Base-by-base conservation (phyloP, 92 coral and sea anemone species). In the Porites cylindrica region DNA sequence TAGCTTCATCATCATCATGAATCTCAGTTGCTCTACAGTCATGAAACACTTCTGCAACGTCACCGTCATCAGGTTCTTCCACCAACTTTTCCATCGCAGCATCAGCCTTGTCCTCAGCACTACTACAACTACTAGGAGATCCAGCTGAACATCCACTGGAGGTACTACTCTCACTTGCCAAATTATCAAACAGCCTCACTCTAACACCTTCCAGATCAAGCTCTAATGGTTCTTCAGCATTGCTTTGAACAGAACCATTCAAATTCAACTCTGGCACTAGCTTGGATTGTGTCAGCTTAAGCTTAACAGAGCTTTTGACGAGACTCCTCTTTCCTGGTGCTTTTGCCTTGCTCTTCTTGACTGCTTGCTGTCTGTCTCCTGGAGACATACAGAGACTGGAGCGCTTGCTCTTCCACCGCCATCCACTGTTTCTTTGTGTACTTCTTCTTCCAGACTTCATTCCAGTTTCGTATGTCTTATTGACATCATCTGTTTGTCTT, bases 301-400 rank as follows among this genome's bases (percentile, higher is more conserved):
- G 53, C 79, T 87, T 90, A 4, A 94, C 91, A 20, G 98, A 94
- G 64, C 98, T 94, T 74, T 94, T 94, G 23, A 92, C 88, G 13
- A 92, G 65, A 47, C 94, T 85, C 87, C 61, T 74, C 54, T 50
- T 83, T 9, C 80, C 70, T 7, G 53, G 72, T 72, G 61, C 10
- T 56, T 74, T 82, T 72, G 79, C 60, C 63, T 82, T 83, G 70
- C 65, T 72, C 74, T 47, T 61, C n/a, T 73, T 72, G 50, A 83
- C 16, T 8, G 87, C 73, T 26, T 60, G 74, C 9, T 72, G 63
- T 51, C 69, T 75, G 29, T 64, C 64, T 20, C 60, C 72, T 9
- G 87, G 80, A 75, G 87, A 83, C 59, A 74, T 18, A 19, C 43
- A 11, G 16, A 6, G 24, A 29, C 78, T 76, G 52, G 80, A 83